phyloP scores from a whole-genome alignment of 2,113 vertebrate species.

The Nibea albiflora region DNA sequence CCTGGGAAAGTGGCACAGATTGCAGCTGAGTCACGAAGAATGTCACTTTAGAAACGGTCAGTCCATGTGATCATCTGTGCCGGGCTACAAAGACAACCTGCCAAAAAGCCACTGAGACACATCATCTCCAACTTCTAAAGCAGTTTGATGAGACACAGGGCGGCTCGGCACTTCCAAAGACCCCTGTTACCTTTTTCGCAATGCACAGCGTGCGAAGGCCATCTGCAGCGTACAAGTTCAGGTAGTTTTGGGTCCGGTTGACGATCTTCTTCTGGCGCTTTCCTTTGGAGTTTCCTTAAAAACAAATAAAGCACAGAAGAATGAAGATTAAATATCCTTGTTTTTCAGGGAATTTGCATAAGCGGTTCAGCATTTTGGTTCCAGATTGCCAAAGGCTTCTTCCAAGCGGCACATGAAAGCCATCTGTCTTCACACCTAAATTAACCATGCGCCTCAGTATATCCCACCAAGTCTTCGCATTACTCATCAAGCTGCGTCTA shows the following conservation, averaged over 20 bases:
- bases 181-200: conserved; percentile 91
- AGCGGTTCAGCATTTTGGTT: conserved; percentile 30
- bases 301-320: conserved; percentile 8
- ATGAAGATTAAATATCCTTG: not conserved
- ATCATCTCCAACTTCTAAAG: conserved; percentile 11
- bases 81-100: conserved; percentile 41
- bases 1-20: conserved; percentile 68
- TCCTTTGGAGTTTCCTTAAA: conserved; percentile 87
- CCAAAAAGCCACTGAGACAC: conserved; percentile 37
- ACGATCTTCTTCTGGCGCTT: conserved; percentile 92
- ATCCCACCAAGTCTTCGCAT: conserved; percentile 20
- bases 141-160: conserved; percentile 1
- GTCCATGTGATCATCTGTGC: conserved; percentile 55
- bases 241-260: conserved; percentile 93
- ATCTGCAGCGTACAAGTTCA: conserved; percentile 93
- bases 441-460: conserved; percentile 32
- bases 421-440: conserved; percentile 73
- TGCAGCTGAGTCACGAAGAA: conserved; percentile 72
- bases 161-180: conserved; percentile 9
- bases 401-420: conserved; percentile 52
- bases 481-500: conserved; percentile 22
- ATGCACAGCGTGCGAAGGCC: conserved; percentile 97
- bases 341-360: conserved; percentile 34
- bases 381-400: conserved; percentile 39
- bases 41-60: conserved; percentile 47